phyloP scores from a whole-genome alignment of 2,888 invertebrate species.

The Cheilosia soror region DNA sequence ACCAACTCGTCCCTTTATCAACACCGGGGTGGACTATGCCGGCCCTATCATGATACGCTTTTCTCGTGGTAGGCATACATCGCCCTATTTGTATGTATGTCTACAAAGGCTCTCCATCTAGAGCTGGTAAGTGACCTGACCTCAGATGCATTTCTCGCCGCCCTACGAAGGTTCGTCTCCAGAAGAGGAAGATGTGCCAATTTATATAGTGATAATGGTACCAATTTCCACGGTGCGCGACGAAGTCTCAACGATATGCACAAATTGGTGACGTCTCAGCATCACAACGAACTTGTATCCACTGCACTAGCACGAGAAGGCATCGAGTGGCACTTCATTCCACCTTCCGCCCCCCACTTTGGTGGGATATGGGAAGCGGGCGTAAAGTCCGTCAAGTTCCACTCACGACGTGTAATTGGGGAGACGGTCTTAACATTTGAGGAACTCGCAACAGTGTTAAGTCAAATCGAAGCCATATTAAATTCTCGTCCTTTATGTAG shows the following conservation, averaged over 20 bases:
- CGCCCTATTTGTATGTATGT: constrained; percentile 52
- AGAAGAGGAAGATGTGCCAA: constrained; percentile 32
- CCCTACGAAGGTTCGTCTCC: constrained; percentile 27
- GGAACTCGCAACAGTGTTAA: neutral
- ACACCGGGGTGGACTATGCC: constrained; percentile 3
- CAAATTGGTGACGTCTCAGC: constrained; percentile 15
- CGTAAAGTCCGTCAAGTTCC: constrained; percentile 5
- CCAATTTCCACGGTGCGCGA: constrained; percentile 38
- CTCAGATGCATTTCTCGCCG: constrained; percentile 5
- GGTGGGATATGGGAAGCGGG: constrained; percentile 12
- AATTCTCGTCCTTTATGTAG: constrained; percentile 22
- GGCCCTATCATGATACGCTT: constrained; percentile 45
- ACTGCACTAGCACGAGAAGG: neutral
- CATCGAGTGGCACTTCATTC: constrained; percentile 21
- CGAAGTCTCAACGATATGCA: constrained; percentile 33
- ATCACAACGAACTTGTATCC: constrained; percentile 11
- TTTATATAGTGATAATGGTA: constrained; percentile 49
- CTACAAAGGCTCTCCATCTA: constrained; percentile 51
- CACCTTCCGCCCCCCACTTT: neutral
- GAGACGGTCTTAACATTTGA: neutral
- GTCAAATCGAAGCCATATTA: neutral
- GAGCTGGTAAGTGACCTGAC: constrained; percentile 53
- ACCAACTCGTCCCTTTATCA: constrained; percentile 34
- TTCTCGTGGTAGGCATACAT: constrained; percentile 29
- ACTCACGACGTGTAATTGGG: constrained; percentile 9